Evolutionary conservation across 2,888 invertebrate species (phyloP).

Genomic region (Oegoconia quadripuncta): DNA sequence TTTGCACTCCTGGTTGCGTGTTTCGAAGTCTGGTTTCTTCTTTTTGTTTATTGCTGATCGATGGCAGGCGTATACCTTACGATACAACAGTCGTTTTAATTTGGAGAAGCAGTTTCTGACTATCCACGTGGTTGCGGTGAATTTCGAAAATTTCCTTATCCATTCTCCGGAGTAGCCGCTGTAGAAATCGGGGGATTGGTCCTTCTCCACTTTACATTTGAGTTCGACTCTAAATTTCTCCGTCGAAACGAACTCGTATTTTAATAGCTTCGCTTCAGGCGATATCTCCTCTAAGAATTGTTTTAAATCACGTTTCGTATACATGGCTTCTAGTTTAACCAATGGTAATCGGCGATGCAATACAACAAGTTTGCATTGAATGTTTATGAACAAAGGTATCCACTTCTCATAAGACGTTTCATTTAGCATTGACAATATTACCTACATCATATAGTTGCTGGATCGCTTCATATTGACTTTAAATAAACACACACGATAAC

Average conservation of each 20-base stretch:
- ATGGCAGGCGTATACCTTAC: conserved; percentile 34
- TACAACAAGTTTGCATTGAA: no score
- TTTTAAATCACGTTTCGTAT: conserved; percentile 21
- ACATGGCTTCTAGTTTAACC: no score
- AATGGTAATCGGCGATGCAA: no score
- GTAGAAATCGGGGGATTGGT: conserved; percentile 22
- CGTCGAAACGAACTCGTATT: conserved; percentile 29
- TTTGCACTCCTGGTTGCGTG: conserved; percentile 27
- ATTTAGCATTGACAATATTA: no score
- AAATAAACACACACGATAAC: no score
- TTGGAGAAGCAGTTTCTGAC: conserved; percentile 26
- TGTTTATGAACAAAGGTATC: no score
- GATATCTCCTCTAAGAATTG: conserved; percentile 28
- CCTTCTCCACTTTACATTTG: conserved; percentile 28
- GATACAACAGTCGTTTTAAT: conserved; percentile 28
- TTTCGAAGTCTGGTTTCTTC: conserved; percentile 6
- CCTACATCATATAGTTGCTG: no score
- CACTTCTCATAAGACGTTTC: no score
- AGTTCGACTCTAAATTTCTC: conserved; percentile 26
- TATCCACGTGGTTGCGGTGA: conserved; percentile 36
- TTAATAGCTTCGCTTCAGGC: conserved; percentile 20
- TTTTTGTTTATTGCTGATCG: conserved; percentile 30
- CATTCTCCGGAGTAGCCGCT: conserved; percentile 26
- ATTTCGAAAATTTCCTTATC: conserved; percentile 34
- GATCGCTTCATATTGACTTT: no score